These are phyloP conservation scores for Neosalanx taihuensis DNA, from an alignment of 2,797 vertebrate genomes.

Conservation along the genomic window DNA sequence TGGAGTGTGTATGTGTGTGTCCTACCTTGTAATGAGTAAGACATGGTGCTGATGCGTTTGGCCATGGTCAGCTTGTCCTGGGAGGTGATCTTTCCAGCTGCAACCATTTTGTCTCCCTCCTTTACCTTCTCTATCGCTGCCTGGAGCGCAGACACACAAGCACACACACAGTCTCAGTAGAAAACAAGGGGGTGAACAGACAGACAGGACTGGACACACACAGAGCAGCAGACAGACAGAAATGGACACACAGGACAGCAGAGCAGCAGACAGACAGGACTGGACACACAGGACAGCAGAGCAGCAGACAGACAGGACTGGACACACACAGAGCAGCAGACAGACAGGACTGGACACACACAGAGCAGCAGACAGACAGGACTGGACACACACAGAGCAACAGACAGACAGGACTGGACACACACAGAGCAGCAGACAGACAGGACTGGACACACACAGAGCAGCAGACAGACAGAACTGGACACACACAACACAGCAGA, in stretches of 20 bases:
- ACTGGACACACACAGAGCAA: no score
- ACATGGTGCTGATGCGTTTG: slow-evolving; percentile 84
- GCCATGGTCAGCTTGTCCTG: slow-evolving; percentile 82
- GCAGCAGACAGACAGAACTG: background rate
- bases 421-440: background rate
- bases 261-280: no score
- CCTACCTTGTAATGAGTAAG: slow-evolving; percentile 84
- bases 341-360: no score
- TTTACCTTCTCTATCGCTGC: slow-evolving; percentile 87
- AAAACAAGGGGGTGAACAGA: background rate
- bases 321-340: no score
- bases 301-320: no score
- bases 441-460: background rate
- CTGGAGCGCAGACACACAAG: slow-evolving; percentile 56
- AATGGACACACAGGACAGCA: background rate
- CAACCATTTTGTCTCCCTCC: slow-evolving; percentile 84
- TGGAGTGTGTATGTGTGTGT: slow-evolving; percentile 4
- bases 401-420: background rate
- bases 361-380: no score
- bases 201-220: slow-evolving; percentile 1
- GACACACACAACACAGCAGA: background rate
- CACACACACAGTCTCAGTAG: background rate
- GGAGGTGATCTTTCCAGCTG: slow-evolving; percentile 79
- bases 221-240: background rate
- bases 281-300: no score